A percentile compares a stretch with the other conserved stretches of the same genome.
Evolutionary conservation across 2,888 invertebrate genomes (phyloP).

Genomic region (Phaonia tiefii): DNA sequence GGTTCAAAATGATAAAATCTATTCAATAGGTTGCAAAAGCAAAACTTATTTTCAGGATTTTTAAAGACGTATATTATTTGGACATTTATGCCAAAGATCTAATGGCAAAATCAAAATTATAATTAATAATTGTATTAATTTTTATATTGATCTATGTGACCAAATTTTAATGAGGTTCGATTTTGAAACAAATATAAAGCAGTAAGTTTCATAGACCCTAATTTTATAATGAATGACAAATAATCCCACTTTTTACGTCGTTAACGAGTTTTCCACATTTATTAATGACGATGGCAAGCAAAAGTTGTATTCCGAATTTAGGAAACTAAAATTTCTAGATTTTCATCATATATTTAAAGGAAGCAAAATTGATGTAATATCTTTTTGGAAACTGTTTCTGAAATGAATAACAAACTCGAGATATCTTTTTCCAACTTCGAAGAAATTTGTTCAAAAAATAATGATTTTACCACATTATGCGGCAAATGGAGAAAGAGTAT

Average conservation of each 20-base stretch:
- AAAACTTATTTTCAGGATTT: too few relatives aligned
- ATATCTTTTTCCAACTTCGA: not conserved
- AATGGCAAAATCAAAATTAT: too few relatives aligned
- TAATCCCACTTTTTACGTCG: not conserved
- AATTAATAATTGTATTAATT: too few relatives aligned
- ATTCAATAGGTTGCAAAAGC: too few relatives aligned
- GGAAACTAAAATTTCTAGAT: too few relatives aligned
- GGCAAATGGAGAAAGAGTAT: too few relatives aligned
- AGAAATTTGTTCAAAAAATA: not conserved
- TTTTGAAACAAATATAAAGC: constrained; percentile 25
- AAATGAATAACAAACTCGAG: not conserved
- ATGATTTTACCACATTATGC: constrained; percentile 37
- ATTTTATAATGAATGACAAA: constrained; percentile 9
- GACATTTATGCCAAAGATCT: too few relatives aligned
- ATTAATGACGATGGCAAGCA: not conserved
- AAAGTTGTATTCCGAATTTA: not conserved
- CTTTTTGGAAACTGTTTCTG: constrained; percentile 28
- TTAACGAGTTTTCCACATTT: not conserved
- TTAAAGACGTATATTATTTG: too few relatives aligned
- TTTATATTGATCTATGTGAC: too few relatives aligned
- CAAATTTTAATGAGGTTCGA: constrained; percentile 37
- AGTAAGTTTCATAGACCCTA: constrained; percentile 6
- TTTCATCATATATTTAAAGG: not conserved
- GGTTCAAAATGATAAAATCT: too few relatives aligned
- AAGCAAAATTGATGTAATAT: not conserved